Evolutionary conservation across 2,797 vertebrate genomes (phyloP).

Genomic region (Balearica regulorum): DNA sequence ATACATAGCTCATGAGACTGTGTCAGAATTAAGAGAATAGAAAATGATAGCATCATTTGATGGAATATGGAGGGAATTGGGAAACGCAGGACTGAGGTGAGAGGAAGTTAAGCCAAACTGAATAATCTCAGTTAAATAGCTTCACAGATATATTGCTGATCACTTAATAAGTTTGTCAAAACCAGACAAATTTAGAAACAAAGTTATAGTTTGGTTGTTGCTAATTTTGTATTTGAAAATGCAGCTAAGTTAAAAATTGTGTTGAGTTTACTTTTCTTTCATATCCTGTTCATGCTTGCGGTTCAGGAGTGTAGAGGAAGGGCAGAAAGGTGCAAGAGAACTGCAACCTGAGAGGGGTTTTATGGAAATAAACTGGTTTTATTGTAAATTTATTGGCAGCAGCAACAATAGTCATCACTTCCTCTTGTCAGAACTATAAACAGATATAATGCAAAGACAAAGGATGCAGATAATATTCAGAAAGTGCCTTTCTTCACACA

Average conservation of each 20-base stretch:
- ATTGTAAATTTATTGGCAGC: not conserved
- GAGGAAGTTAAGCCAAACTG: not conserved
- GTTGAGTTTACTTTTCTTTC: not conserved
- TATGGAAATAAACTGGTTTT: not conserved
- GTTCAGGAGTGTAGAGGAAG: not conserved
- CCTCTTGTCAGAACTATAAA: not conserved
- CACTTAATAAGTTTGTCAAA: not conserved
- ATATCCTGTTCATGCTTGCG: not conserved
- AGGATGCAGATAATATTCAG: not conserved
- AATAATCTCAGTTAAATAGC: not conserved
- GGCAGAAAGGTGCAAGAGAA: not conserved
- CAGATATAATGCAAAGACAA: not conserved
- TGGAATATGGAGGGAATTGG: not conserved
- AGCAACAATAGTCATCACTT: not conserved
- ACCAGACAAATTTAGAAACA: not conserved
- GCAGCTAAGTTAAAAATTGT: not conserved
- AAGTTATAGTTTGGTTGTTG: not conserved
- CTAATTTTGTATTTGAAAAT: conserved; percentile 5
- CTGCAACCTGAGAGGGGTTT: not conserved
- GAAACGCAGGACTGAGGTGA: not conserved
- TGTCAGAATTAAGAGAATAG: not conserved
- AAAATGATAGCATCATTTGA: not conserved
- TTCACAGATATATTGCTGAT: not conserved
- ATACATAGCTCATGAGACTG: not conserved
- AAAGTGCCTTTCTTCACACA: not conserved